Base-by-base conservation (phyloP, 30 jellyfish, hydroid and myxozoan genomes). In the Aurelia coerulea region DNA sequence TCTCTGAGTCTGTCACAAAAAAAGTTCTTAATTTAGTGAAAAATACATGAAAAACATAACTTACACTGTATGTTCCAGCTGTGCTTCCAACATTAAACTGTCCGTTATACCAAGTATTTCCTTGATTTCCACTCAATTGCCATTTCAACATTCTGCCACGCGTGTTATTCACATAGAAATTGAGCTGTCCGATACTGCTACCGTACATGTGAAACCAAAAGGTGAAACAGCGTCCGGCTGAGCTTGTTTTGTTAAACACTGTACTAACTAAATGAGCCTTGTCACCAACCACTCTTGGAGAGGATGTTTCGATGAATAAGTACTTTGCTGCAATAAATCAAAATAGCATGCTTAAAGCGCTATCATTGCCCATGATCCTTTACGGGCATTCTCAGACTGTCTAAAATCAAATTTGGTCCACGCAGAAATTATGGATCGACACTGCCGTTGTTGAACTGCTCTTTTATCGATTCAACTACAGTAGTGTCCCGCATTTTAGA, bases 151-250 rank as follows among this genome's bases (percentile, higher is more conserved):
- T 78, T 59, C 72, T 46, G 23, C 90, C 90, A 51, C 78, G 63
- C 3, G 86, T 19, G 17, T 76, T 75, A 59, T 82, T 92, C 34
- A 92, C 91, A 62, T 86, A 92, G n/a, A 86, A 63, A 42, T 92
- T 85, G 14, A 92, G 89, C 39, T 89, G 35, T 10, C 98, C 98
- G 23, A 92, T 81, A 63, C 82, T 52, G 60, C 87, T 33, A 29
- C 98, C 98, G 70, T 49, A 80, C 98, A 92, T 92, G 79, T 92
- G 98, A 63, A 86, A 92, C 94, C 92, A 92, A 59, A 92, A 92
- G 15, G 87, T 87, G 74, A 92, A 81, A 67, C 98, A 92, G 11
- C 92, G 90, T 31, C 90, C 96, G 19, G 69, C 35, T 35, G 85
- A 37, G 14, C 85, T 16, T 42, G 93, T 80, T 58, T 65, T 72